Evolutionary conservation across 1,140 invertebrate species (phyloP).

Genomic region (Drosophila eugracilis): DNA sequence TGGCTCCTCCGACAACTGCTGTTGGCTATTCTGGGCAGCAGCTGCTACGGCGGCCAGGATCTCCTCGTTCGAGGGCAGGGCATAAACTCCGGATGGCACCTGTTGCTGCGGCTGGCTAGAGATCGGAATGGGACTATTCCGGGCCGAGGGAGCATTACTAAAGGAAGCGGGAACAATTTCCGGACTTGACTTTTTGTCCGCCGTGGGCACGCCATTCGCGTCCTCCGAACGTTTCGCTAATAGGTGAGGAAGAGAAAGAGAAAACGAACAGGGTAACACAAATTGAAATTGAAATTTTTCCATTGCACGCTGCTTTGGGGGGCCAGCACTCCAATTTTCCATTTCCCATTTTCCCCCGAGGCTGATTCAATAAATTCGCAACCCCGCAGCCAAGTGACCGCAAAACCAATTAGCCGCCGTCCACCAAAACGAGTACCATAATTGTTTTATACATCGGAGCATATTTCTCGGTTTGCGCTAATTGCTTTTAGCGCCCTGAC

Average conservation of each 20-base stretch:
- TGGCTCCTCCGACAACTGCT: slow-evolving; percentile 65
- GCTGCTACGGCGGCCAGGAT: slow-evolving; percentile 78
- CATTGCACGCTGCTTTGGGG: slow-evolving; percentile 32
- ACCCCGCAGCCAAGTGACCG: slow-evolving; percentile 18
- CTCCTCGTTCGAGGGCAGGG: slow-evolving; percentile 76
- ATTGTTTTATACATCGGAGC: slow-evolving; percentile 63
- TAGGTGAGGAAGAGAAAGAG: background rate
- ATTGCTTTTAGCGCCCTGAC: slow-evolving; percentile 76
- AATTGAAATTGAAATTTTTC: slow-evolving; percentile 51
- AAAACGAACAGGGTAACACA: slow-evolving; percentile 10
- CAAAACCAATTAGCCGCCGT: slow-evolving; percentile 72
- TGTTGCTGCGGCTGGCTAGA: slow-evolving; percentile 33
- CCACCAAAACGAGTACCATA: slow-evolving; percentile 59
- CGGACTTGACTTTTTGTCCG: slow-evolving; percentile 82
- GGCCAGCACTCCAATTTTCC: slow-evolving; percentile 15
- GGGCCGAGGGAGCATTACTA: slow-evolving; percentile 63
- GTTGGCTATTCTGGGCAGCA: slow-evolving; percentile 64
- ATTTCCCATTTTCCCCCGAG: slow-evolving; percentile 47
- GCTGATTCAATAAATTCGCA: slow-evolving; percentile 68
- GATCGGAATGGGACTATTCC: slow-evolving; percentile 19
- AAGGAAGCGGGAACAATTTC: slow-evolving; percentile 81
- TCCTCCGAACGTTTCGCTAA: slow-evolving; percentile 60
- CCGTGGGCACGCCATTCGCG: slow-evolving; percentile 42
- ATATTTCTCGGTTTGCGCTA: slow-evolving; percentile 48
- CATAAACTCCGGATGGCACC: slow-evolving; percentile 51